phyloP scores from a whole-genome alignment of 2,113 vertebrate species.

The Carlito syrichta region DNA sequence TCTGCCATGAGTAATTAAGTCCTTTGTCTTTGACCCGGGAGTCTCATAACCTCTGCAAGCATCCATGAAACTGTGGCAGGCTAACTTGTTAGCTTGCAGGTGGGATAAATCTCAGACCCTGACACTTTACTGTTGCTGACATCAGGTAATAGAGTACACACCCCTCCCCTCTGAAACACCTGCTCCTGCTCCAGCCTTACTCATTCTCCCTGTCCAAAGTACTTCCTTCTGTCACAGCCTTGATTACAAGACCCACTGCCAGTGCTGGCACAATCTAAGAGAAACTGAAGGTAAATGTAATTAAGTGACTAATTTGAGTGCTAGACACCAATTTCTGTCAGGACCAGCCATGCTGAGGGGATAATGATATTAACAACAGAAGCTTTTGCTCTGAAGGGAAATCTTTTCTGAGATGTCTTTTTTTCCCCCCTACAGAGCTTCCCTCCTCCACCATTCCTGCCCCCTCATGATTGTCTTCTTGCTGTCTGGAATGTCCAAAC shows the following conservation, averaged over 20 bases:
- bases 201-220: not conserved
- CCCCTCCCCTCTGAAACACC: not conserved
- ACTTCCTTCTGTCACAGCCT: not conserved
- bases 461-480: not conserved
- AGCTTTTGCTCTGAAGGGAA: conserved; percentile 55
- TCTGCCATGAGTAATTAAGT: not conserved
- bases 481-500: not conserved
- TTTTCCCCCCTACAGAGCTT: not conserved
- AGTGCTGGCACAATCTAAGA: not conserved
- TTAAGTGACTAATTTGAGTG: conserved; percentile 54
- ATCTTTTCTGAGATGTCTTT: conserved; percentile 55
- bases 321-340: conserved; percentile 73
- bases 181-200: not conserved
- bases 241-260: conserved; percentile 10
- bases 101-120: not conserved
- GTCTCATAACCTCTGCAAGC: not conserved
- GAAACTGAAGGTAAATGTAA: conserved; percentile 62
- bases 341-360: conserved; percentile 36
- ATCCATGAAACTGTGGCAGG: not conserved
- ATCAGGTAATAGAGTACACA: not conserved
- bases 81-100: not conserved
- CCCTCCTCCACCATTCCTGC: not conserved
- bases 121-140: not conserved
- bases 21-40: not conserved
- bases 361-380: conserved; percentile 51